A percentile compares a stretch with the other conserved stretches of the same genome.
These are phyloP conservation scores for Dicentrarchus labrax DNA, from an alignment of 2,113 vertebrate species.

Conservation along the genomic window DNA sequence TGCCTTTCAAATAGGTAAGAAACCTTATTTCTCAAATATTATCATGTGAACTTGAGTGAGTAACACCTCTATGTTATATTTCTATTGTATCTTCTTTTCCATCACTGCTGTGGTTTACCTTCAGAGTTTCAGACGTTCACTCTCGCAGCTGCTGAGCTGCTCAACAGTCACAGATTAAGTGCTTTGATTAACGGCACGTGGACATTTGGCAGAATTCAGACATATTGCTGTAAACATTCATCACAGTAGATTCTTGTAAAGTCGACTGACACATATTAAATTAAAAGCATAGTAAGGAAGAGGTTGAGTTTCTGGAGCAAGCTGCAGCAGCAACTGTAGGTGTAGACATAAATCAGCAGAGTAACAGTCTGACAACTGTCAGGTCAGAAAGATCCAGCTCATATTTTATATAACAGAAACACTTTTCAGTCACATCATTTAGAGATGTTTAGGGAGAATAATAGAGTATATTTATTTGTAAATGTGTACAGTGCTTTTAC, in stretches of 20 bases:
- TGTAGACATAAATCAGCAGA: too few species aligned
- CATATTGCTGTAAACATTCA: not conserved
- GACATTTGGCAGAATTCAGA: not conserved
- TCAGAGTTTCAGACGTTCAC: not conserved
- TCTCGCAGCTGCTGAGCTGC: not conserved
- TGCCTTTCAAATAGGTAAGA: conserved; percentile 4
- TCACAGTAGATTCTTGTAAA: not conserved
- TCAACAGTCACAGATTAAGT: too few species aligned
- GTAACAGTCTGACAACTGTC: not conserved
- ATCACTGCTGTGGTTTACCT: not conserved
- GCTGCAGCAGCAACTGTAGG: not conserved
- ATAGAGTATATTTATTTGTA: too few species aligned
- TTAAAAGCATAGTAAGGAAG: not conserved
- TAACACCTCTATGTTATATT: not conserved
- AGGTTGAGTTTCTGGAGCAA: not conserved
- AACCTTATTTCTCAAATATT: not conserved
- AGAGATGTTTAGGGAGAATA: too few species aligned
- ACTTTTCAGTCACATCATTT: not conserved
- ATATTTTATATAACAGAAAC: not conserved
- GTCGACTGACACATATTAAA: not conserved
- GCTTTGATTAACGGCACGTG: too few species aligned
- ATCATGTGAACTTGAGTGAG: not conserved
- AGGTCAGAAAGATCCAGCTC: not conserved
- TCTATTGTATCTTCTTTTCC: too few species aligned
- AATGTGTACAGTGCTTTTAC: not conserved